These are phyloP conservation scores for Ctenosaura bakeri DNA, from an alignment of 2,797 vertebrate genomes.

Conservation along the genomic window DNA sequence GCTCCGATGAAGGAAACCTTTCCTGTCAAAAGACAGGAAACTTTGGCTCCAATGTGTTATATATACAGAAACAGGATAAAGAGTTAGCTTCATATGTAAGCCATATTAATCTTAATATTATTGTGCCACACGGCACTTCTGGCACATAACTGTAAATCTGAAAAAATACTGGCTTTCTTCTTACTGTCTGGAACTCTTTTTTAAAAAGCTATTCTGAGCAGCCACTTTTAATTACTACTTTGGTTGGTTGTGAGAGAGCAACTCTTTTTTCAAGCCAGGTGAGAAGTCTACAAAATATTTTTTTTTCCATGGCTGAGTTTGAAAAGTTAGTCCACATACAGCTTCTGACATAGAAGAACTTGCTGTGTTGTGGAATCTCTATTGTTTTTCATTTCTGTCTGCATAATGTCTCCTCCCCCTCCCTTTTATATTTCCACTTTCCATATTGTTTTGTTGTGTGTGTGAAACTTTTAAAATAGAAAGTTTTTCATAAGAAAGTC, in stretches of 20 bases:
- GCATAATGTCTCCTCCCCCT: background rate
- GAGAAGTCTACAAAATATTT: background rate
- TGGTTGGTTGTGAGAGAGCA: background rate
- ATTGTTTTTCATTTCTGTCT: background rate
- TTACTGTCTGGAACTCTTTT: background rate
- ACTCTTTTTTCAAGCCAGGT: background rate
- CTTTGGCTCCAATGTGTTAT: background rate
- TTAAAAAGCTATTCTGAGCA: background rate
- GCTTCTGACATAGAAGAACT: background rate
- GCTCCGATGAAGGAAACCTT: background rate
- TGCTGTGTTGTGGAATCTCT: background rate
- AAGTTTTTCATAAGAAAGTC: slow-evolving; percentile 9
- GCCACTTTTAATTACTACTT: too few relatives aligned
- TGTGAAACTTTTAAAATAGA: background rate
- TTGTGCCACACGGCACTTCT: background rate
- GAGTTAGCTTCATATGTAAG: background rate
- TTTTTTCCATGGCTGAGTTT: background rate
- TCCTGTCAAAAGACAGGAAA: background rate
- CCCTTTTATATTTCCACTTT: background rate
- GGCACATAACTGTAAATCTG: background rate
- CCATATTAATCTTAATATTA: background rate
- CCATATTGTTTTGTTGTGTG: background rate
- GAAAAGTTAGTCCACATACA: background rate
- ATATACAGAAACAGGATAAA: background rate
- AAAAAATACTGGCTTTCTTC: background rate